phyloP scores from a whole-genome alignment of 2,113 vertebrate species.

The Bombycilla garrulus region DNA sequence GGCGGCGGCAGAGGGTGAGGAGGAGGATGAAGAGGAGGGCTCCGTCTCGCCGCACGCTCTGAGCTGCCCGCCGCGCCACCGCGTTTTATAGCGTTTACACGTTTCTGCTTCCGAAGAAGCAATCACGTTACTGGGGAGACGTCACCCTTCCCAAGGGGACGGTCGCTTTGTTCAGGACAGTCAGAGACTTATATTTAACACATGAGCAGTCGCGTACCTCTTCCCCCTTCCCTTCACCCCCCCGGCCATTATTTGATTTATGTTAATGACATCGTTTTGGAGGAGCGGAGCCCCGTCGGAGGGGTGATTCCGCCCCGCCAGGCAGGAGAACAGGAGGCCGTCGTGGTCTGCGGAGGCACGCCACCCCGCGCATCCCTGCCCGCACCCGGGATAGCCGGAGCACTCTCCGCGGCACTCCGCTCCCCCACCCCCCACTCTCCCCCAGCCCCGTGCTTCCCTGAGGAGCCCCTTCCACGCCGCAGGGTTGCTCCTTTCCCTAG shows the following conservation, averaged over 20 bases:
- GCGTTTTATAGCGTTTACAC: conserved; percentile 86
- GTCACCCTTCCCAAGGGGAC: conserved; percentile 84
- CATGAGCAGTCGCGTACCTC: conserved; percentile 29
- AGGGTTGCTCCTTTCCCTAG: neutral
- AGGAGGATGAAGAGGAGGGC: neutral
- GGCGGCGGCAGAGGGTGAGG: neutral
- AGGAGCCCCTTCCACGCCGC: neutral
- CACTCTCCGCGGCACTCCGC: neutral
- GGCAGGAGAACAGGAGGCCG: neutral
- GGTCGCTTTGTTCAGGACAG: conserved; percentile 73
- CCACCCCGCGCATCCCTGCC: neutral
- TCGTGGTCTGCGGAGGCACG: neutral
- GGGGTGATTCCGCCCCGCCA: neutral
- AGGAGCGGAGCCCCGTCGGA: neutral
- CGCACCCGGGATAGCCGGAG: neutral
- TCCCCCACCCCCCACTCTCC: neutral
- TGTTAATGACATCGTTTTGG: conserved; percentile 52
- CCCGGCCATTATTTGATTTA: conserved; percentile 50
- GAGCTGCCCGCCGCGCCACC: conserved; percentile 61
- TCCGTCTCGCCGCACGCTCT: conserved; percentile 61
- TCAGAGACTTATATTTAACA: conserved; percentile 72
- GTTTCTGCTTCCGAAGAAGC: conserved; percentile 70
- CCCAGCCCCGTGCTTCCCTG: no score
- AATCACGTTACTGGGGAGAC: conserved; percentile 82
- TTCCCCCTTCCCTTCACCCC: neutral